These are phyloP conservation scores for Tenrec ecaudatus DNA, from an alignment of 2,113 vertebrate species.

Conservation along the genomic window DNA sequence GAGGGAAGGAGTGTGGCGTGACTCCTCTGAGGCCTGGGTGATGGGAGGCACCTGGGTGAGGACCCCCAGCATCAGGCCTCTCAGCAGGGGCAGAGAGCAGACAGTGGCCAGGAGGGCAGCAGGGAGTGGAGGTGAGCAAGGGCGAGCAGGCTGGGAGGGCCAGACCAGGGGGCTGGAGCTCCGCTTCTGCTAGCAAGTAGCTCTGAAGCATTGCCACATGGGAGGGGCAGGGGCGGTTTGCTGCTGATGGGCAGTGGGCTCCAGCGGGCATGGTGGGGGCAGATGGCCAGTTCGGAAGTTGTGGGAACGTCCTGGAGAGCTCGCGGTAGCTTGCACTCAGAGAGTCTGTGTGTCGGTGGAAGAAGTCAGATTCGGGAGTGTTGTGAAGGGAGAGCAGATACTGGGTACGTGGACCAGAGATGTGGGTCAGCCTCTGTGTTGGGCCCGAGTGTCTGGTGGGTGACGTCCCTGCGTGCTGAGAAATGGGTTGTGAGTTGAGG, in stretches of 20 bases:
- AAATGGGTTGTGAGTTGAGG: accelerated
- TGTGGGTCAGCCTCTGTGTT: no score
- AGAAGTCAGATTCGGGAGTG: neutral
- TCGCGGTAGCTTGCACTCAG: accelerated
- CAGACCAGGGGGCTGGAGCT: neutral
- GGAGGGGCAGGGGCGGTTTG: accelerated
- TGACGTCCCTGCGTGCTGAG: neutral
- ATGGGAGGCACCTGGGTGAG: neutral
- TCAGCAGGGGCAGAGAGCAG: neutral
- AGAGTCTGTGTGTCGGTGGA: neutral
- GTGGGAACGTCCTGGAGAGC: accelerated
- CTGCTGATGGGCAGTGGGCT: neutral
- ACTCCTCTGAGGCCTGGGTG: no score
- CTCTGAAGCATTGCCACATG: neutral
- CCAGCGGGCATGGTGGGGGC: neutral
- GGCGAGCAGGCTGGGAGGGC: no score
- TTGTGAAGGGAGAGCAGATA: neutral
- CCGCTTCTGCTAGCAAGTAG: neutral
- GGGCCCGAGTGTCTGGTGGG: neutral
- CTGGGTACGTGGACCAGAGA: neutral
- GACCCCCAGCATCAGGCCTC: neutral
- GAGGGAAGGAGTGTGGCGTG: no score
- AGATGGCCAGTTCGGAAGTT: neutral
- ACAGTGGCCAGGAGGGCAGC: neutral
- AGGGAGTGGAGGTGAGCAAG: neutral